Base-by-base conservation (phyloP, 2,888 invertebrate species). In the Heterodera filipjevi region DNA sequence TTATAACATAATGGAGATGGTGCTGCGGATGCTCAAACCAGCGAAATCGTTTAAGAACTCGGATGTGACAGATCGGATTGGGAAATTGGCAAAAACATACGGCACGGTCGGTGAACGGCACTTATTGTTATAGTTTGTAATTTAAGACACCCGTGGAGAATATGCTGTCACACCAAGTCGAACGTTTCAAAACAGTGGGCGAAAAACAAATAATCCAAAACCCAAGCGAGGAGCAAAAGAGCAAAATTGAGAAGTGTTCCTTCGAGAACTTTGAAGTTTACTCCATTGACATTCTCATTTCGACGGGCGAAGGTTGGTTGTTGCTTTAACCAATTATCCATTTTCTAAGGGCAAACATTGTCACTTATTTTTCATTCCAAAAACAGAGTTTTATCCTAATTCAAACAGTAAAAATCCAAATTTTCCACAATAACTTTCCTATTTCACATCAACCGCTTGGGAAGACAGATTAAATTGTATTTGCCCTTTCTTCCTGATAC, bases 131-230 rank as follows among this genome's bases (percentile, higher is more conserved):
- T 22, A 16, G 3, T 30, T 44, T 3, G 14, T 32, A 22, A 64
- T 22, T 32, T 75, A 32, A 75, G 75, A 98, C 97, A 90, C 98
- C 99, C 39, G 94, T 99, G 76, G 98, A 99, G 91, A 97, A 92
- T 75, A 92, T 92, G 92, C 86, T 92, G 59, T 92, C 92, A 87
- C 97, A 98, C 91, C 64, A 80, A 39, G 53, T 83, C 32, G 81
- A 78, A 22, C 79, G 79, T 14, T 83, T 79, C 85, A 85, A 86
- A 74, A 83, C 87, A 89, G 97, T 99, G 90, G 98, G 98, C 30
- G 97, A 97, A 88, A 99, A 99, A 91, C 94, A 95, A 35, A 95
- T 96, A 85, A 95, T 95, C 87, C 95, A 97, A 90, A 99, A 99
- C 91, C 98, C 99, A 32, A 95, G 94, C 85, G 98, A 99, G 90